Evolutionary conservation across 2,888 invertebrate genomes (phyloP), one percentile per base, ranked within the genome.

Genomic region (Hypselothyrea guttata): DNA sequence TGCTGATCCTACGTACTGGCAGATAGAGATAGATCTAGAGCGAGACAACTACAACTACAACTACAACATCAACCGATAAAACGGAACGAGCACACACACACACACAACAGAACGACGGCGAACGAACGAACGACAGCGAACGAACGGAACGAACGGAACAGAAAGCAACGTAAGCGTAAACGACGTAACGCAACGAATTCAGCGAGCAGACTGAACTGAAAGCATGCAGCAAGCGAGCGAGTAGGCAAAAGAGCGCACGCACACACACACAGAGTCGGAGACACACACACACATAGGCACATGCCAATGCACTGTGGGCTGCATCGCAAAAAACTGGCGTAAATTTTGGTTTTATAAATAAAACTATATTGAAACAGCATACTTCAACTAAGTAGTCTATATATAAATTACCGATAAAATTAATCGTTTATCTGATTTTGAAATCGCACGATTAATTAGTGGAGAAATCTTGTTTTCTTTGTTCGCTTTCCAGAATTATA

Each of bases 121-220:
- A 69, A 64, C 46, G 53, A 53, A 18, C 38, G 18, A 18, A 72
- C 63, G 59, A 61, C 70, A 65, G 64, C 58, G 57, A 64, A 72
- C 58, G 66, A 18, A 65, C 64, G 60, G 57, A 68, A 70, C 58
- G 57, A 71, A 65, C 60, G 59, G 72, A 69, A 77, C 68, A 66
- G 61, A 78, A 66, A 61, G 56, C 71, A 72, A 72, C 69, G 60
- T 60, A 71, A 71, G 51, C 68, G 59, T 46, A 64, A 71, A 73
- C n/a, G n/a, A 22, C 74, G 71, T 70, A 73, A 81, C 84, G 78
- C 68, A 75, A 71, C 81, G 79, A 75, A 81, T 73, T 75, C 77
- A 78, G 69, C 69, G 74, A 82, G 71, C 84, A 78, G 84, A 81
- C 84, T 84, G 71, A 81, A 78, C 66, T 52, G 58, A 55, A 51